Evolutionary conservation across 2,113 vertebrate species (phyloP), one percentile per base, ranked within the genome.

Genomic region (Plectropomus leopardus): DNA sequence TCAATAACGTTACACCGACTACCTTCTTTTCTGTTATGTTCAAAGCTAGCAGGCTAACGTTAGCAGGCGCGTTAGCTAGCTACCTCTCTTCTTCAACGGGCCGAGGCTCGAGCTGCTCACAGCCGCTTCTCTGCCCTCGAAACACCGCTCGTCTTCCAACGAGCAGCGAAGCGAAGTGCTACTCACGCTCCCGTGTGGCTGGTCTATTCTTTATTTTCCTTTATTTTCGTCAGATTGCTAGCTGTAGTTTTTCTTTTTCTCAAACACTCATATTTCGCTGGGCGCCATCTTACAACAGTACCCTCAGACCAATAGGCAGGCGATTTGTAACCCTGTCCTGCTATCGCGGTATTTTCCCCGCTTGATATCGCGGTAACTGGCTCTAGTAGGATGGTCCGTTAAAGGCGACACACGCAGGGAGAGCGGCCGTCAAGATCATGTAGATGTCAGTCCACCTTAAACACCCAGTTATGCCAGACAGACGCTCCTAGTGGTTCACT

Each of bases 231-330:
- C 40, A 48, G 47, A 76, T 75, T 40, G 14, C 24, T 53, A 23
- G 14, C 65, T 85, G 15, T 82, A 83, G 57, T 77, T 83, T 86
- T 83, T 84, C 71, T 84, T 96, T 96, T 92, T 94, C 90, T 93
- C 87, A 89, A 94, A 91, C 91, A 94, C 94, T 97, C 94, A 96
- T 95, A 96, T 95, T 95, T 96, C 96, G 88, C 94, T 96, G 93
- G 94, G 96, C 96, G 96, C 96, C 97, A 98, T 98, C 96, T 98
- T 97, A 97, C 96, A 96, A 95, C 96, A 94, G 91, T 90, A 73
- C 64, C 73, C 7, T 34, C 69, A 76, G 94, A 92, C 96, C 96
- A 98, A 97, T 98, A 77, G 44, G 88, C 63, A 60, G 63, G 88
- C 89, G 44, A 82, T 65, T 48, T 84, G 26, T 44, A 23, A 28